Conservation (phyloP, 2,797 vertebrate species). For the Megaceryle alcyon region DNA sequence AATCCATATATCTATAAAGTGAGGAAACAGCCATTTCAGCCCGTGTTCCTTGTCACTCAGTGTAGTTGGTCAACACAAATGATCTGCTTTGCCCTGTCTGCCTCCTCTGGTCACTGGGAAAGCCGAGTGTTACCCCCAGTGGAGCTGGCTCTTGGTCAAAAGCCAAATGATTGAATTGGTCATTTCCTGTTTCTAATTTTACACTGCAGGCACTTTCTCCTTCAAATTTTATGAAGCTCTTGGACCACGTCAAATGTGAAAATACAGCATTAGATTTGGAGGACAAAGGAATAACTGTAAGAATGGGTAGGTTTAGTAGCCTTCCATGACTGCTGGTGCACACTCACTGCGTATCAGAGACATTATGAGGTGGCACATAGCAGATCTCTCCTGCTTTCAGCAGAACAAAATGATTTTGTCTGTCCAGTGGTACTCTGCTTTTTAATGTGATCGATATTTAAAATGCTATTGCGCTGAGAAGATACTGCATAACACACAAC, state of each 20-base stretch:
- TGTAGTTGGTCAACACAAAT: background rate
- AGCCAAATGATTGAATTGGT: constrained; percentile 44
- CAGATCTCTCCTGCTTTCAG: background rate
- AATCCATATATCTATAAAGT: background rate
- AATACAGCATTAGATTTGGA: background rate
- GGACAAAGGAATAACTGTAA: background rate
- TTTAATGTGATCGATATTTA: background rate
- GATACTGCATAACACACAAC: background rate
- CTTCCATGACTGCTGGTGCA: background rate
- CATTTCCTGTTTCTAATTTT: constrained; percentile 64
- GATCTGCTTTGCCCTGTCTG: background rate
- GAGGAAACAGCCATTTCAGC: background rate
- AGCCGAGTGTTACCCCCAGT: background rate
- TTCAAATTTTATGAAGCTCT: background rate
- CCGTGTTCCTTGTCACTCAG: background rate
- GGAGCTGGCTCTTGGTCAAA: constrained; percentile 49
- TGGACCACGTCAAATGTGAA: background rate
- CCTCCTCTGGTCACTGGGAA: constrained; percentile 29
- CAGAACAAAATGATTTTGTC: background rate
- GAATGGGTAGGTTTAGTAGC: background rate
- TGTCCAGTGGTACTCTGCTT: background rate
- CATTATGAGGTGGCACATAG: background rate
- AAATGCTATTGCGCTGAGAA: background rate
- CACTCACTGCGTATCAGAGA: background rate
- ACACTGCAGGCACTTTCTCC: background rate